Conservation (phyloP, 1,140 invertebrate genomes). For the Papilio helenus region DNA sequence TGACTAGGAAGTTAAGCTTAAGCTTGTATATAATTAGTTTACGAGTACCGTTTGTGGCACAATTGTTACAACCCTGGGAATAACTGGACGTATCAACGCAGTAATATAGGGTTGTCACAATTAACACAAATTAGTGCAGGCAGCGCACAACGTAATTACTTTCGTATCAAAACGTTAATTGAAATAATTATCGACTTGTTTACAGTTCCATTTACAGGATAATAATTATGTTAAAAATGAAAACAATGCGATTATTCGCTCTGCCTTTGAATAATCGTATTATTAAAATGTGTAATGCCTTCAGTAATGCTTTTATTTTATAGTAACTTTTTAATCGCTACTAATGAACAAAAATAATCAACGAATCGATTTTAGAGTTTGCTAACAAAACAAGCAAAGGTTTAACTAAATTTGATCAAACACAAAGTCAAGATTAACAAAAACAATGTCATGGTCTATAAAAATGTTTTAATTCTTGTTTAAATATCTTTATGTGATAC, state of each 20-base stretch:
- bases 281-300: not conserved
- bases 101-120: not conserved
- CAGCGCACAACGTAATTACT: slow-evolving; percentile 11
- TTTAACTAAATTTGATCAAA: too few species aligned
- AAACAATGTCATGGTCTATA: too few species aligned
- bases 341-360: too few species aligned
- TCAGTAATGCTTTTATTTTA: not conserved
- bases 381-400: too few species aligned
- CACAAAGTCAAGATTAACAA: too few species aligned
- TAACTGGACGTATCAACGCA: slow-evolving; percentile 23
- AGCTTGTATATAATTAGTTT: slow-evolving; percentile 4
- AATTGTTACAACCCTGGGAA: slow-evolving; percentile 19
- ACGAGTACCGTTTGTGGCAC: not conserved
- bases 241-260: slow-evolving; percentile 13
- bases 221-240: slow-evolving; percentile 24
- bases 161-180: slow-evolving; percentile 35
- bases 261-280: not conserved
- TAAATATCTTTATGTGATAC: not conserved
- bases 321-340: too few species aligned
- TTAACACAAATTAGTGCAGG: slow-evolving; percentile 30
- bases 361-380: not conserved
- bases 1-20: slow-evolving; percentile 22
- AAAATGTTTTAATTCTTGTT: too few species aligned
- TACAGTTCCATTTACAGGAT: slow-evolving; percentile 28
- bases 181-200: slow-evolving; percentile 34